Base-by-base conservation (phyloP, 2,797 vertebrate species). In the Threskiornis aethiopicus region DNA sequence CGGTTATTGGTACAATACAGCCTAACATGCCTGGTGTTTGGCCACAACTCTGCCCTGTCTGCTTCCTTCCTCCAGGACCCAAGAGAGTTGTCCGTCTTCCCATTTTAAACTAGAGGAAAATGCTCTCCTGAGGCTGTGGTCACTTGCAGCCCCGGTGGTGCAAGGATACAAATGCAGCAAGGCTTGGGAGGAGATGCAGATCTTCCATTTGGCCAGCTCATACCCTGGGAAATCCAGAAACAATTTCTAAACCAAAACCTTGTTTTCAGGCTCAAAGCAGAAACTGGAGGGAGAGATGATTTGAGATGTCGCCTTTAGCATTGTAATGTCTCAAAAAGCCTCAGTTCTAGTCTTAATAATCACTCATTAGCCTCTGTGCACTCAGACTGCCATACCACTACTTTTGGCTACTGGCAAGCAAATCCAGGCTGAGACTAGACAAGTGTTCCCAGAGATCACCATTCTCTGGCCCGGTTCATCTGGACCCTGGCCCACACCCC, bases 1-100 rank as follows among this genome's bases (percentile, higher is more conserved):
- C 16, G 15, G 3, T 5, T 37, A 11, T 0, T 0, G 37, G n/a
- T 41, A 18, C 46, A 52, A 47, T 24, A 24, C 17, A 71, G 28
- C 20, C 78, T 31, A 51, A 14, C 14, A 9, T 1, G 1, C 3
- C 39, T 33, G 7, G 5, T 5, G 28, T 21, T 46, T 24, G 35
- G 17, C 33, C 37, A 17, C 37, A 16, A 3, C 16, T 29, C 35
- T n/a, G 17, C n/a, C 41, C 16, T 16, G 6, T 22, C 47, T 57
- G 26, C 37, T 69, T 52, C 62, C 21, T 67, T 76, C 26, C 29
- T 21, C 16, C 55, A 66, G 65, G 4, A 81, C 17, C 29, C 39
- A 35, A 39, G 37, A 46, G n/a, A 7, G 16, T 22, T 8, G 5
- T 21, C 84, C 25, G 54, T 26, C 16, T 29, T 33, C 31, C 39